A percentile compares a stretch with the other conserved stretches of the same genome.
These are phyloP conservation scores for Trogon surrucura DNA, from an alignment of 2,113 vertebrate species.

Conservation along the genomic window DNA sequence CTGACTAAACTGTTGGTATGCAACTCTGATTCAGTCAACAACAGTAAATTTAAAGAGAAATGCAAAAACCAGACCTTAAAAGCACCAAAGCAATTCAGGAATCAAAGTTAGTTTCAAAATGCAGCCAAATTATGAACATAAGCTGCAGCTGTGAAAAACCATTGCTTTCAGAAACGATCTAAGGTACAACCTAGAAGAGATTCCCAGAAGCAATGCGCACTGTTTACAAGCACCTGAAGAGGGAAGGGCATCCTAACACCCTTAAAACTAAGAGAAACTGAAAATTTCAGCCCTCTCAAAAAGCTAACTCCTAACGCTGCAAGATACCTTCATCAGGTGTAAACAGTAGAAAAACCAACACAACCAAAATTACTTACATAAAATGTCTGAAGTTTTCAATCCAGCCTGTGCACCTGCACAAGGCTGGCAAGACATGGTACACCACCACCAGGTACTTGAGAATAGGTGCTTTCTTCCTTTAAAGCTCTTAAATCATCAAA, in stretches of 20 bases:
- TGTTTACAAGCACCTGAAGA: neutral
- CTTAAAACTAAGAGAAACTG: neutral
- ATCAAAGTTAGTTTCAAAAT: neutral
- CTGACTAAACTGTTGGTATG: neutral
- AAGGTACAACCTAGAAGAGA: neutral
- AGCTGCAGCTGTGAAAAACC: neutral
- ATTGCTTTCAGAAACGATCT: neutral
- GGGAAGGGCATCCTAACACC: neutral
- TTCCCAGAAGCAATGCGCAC: neutral
- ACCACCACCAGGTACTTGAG: neutral
- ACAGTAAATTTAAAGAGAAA: neutral
- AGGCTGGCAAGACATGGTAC: neutral
- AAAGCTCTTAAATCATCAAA: neutral
- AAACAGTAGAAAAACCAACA: neutral
- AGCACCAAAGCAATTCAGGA: neutral
- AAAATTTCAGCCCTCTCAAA: neutral
- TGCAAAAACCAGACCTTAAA: neutral
- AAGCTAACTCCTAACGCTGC: neutral
- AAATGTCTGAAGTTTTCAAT: neutral
- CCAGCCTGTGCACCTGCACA: fast-evolving
- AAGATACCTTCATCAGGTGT: neutral
- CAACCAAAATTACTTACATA: fast-evolving
- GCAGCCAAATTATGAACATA: neutral
- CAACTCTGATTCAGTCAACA: neutral
- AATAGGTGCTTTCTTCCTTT: neutral